Evolutionary conservation across 1,140 invertebrate genomes (phyloP), one percentile per base, ranked within the genome.

Genomic region (Pissodes strobi): DNA sequence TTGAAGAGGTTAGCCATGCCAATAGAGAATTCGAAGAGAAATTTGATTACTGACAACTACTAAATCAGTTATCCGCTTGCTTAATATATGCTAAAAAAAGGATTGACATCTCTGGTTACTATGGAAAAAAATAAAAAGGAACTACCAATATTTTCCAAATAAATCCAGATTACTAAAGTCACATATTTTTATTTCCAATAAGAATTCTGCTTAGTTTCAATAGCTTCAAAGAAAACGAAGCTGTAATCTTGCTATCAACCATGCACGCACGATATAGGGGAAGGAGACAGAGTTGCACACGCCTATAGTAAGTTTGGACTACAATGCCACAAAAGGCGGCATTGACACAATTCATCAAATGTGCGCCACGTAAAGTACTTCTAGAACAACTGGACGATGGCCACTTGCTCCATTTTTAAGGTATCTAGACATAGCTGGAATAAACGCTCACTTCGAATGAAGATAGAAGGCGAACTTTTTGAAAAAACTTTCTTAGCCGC

Each of bases 331-430:
- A 0, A 82, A 81, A 71, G 67, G 70, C 19, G 77, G 74, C 9
- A 75, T 79, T 0, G 74, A 79, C 68, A 71, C 48, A 10, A 70
- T 76, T 46, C 74, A 81, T 68, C 57, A 72, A 65, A 65, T 41
- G 30, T 58, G 70, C 60, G 52, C 60, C 59, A 27, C 37, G 22
- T 67, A 69, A 45, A 43, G 60, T 9, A 80, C 79, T 8, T 73
- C 78, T 69, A 74, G 81, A 38, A 72, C 78, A 48, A 79, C 79
- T 45, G 77, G 79, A 65, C 77, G 82, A 69, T 85, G 82, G 82
- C 78, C 80, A 2, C 66, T 82, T 6, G 79, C 80, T 8, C 66
- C 83, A 38, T 84, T 84, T 68, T 83, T 79, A 52, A 77, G 77
- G 23, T 64, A 83, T 13, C 64, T 84, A 13, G 81, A 84, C 69